phyloP scores from a whole-genome alignment of 2,113 vertebrate species.

The Zootoca vivipara region DNA sequence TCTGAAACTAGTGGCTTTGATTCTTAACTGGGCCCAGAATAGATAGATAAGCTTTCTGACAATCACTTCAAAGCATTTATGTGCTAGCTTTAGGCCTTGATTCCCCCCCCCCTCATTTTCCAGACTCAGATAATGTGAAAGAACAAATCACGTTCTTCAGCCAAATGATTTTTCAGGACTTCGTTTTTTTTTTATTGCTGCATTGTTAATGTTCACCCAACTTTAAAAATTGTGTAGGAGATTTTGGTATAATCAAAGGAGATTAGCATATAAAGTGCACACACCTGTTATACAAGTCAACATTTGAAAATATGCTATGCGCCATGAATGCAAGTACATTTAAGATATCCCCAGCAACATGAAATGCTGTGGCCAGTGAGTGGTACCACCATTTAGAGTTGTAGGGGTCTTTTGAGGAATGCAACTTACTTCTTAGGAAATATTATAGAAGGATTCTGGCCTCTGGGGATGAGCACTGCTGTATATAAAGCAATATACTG shows the following conservation, averaged over 20 bases:
- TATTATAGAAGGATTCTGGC: too few species aligned
- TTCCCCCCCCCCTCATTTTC: constrained; percentile 1
- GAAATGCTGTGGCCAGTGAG: background rate
- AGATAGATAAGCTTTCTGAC: constrained; percentile 10
- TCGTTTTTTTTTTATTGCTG: constrained; percentile 55
- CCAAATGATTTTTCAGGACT: constrained; percentile 35
- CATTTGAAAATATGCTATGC: background rate
- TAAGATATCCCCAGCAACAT: background rate
- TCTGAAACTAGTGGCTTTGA: background rate
- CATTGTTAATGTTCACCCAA: constrained; percentile 59
- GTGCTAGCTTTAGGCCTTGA: constrained; percentile 15
- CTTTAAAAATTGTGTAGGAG: constrained; percentile 55
- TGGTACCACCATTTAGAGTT: background rate
- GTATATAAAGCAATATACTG: too few species aligned
- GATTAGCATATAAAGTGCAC: fast-evolving
- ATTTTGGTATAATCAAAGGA: constrained; percentile 30
- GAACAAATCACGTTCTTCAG: constrained; percentile 20
- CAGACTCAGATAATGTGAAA: constrained; percentile 1
- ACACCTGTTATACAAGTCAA: background rate
- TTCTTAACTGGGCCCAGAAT: background rate
- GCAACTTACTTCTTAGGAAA: too few species aligned
- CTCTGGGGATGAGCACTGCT: too few species aligned
- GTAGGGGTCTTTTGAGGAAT: too few species aligned
- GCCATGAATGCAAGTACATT: background rate
- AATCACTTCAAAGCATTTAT: constrained; percentile 38